A percentile compares a stretch with the other conserved stretches of the same genome.
Conservation (phyloP, 2,888 invertebrate species). For the Anthrax anthrax region DNA sequence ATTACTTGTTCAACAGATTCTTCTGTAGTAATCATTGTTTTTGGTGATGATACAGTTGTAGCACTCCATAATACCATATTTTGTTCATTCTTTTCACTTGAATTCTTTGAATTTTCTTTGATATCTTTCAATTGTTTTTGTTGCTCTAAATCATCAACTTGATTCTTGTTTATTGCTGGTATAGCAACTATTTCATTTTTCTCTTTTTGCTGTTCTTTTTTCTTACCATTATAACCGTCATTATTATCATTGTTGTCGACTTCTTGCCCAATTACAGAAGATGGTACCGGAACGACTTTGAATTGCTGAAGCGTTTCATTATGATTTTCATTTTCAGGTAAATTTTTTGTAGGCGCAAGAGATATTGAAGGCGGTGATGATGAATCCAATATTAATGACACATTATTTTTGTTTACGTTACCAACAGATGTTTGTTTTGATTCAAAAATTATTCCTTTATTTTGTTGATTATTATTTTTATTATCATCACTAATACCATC, state of each 20-base stretch:
- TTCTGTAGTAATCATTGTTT: constrained; percentile 4
- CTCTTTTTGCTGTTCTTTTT: background rate
- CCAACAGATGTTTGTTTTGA: background rate
- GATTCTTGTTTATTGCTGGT: constrained; percentile 16
- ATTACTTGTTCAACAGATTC: constrained; percentile 7
- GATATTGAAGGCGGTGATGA: background rate
- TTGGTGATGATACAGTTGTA: constrained; percentile 12
- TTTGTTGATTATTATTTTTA: background rate
- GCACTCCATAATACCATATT: no score
- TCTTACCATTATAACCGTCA: background rate
- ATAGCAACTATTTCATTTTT: constrained; percentile 1
- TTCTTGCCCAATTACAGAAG: background rate
- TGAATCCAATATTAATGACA: background rate
- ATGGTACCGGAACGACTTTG: background rate
- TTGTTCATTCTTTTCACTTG: constrained; percentile 2
- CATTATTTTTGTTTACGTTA: background rate
- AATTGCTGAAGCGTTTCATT: background rate
- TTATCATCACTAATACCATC: constrained; percentile 4
- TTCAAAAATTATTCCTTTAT: constrained; percentile 1
- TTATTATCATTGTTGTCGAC: no score
- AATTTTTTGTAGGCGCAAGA: constrained; percentile 9
- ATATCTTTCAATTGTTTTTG: background rate
- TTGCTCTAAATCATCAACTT: constrained; percentile 11
- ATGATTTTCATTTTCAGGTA: background rate
- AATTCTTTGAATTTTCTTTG: constrained; percentile 1